Percentiles rank a stretch among this genome's conserved stretches.
These are phyloP conservation scores for Poeciliopsis occidentalis DNA, from an alignment of 2,113 vertebrate species.

Conservation along the genomic window DNA sequence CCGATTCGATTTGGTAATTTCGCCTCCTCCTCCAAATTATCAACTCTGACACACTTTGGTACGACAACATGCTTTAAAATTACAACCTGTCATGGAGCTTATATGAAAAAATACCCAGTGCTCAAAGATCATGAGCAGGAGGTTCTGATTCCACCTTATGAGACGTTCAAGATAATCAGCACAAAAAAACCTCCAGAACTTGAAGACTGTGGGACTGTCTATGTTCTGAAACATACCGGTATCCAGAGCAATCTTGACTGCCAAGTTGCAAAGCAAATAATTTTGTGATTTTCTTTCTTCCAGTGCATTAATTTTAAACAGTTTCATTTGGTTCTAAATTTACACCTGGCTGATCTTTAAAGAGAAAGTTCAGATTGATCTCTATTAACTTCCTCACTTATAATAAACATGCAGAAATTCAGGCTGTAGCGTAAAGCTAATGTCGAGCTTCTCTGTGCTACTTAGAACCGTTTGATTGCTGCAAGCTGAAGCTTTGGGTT, in stretches of 20 bases:
- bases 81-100: conserved; percentile 15
- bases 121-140: accelerated
- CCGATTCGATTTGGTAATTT: conserved; percentile 34
- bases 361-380: too few species aligned
- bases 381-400: too few species aligned
- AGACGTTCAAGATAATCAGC: background rate
- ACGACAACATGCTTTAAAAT: conserved; percentile 20
- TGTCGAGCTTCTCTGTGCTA: too few species aligned
- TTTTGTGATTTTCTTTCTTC: background rate
- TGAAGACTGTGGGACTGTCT: background rate
- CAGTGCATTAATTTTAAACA: too few species aligned
- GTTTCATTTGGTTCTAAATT: too few species aligned
- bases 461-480: too few species aligned
- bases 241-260: conserved; percentile 16
- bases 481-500: too few species aligned
- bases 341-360: too few species aligned
- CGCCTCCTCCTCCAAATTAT: background rate
- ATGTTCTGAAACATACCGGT: conserved; percentile 3
- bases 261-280: background rate
- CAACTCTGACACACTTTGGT: accelerated
- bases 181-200: too few species aligned
- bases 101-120: background rate
- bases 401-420: too few species aligned
- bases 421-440: too few species aligned
- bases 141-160: conserved; percentile 7